Evolutionary conservation across 1,140 invertebrate genomes (phyloP), one percentile per base, ranked within the genome.

Genomic region (Drosophila ambigua): DNA sequence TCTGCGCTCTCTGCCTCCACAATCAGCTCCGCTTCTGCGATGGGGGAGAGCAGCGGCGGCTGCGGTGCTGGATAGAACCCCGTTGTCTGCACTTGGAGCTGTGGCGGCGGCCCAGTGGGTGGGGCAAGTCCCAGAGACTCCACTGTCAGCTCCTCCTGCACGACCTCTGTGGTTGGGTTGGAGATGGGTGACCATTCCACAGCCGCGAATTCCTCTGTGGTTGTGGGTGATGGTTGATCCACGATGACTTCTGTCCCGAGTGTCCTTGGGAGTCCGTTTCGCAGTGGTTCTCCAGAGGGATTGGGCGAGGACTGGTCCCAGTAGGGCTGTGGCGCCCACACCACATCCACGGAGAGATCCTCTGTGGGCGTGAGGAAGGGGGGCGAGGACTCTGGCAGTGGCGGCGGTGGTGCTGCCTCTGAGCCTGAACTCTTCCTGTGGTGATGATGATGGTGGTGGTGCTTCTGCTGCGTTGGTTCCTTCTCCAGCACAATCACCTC

Each of bases 321-420:
- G 15, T 45, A 49, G 15, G 60, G 31, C 50, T 67, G 58, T 1
- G 81, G 59, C 13, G 57, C 28, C 60, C 63, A 75, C 5, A 59
- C 62, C 39, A 53, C 26, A 59, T 62, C 79, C 46, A 72, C 63
- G 4, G 64, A 59, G n/a, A 64, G 45, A 2, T 77, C 77, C 20
- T 65, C 82, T 39, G 54, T 78, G 51, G 83, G 78, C 4, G 82
- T 87, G 0, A 85, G 61, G 1, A 54, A 71, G 0, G 82, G 82
- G 4, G 82, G 82, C 0, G 74, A 64, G 6, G 65, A 65, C 23
- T 65, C 48, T n/a, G 82, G 81, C 9, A 81, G 8, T 9, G 82
- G 83, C 5, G 83, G 82, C 26, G 82, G 82, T 20, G 77, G 78
- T 9, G 67, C 65, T 4, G 23, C 4, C 41, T 4, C 23, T 24